phyloP scores from a whole-genome alignment of 2,888 invertebrate genomes.

The Serripes groenlandicus region DNA sequence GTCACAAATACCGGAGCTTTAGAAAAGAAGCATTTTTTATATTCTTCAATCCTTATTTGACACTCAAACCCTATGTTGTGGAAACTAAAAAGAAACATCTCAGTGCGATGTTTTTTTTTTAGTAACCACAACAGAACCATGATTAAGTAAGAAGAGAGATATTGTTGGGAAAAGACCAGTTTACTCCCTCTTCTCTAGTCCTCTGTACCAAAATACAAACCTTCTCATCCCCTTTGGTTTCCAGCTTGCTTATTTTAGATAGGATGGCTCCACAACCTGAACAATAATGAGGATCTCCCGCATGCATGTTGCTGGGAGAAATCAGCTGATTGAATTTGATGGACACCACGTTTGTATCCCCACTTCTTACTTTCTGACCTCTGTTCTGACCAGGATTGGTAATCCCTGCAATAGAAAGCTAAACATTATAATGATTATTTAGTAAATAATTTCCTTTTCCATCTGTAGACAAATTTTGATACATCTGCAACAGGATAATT shows the following conservation, averaged over 20 bases:
- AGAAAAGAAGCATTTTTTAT: no score
- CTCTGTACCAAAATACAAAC: constrained; percentile 54
- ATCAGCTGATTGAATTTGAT: constrained; percentile 80
- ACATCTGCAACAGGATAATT: neutral
- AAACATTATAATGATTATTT: neutral
- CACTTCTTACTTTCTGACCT: constrained; percentile 74
- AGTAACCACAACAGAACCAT: no score
- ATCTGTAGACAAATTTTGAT: neutral
- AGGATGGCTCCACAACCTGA: constrained; percentile 80
- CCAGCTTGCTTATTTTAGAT: constrained; percentile 80
- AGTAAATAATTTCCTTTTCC: neutral
- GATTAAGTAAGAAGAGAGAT: no score
- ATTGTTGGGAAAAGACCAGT: no score
- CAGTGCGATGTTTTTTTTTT: no score
- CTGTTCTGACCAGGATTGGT: neutral
- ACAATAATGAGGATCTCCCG: constrained; percentile 83
- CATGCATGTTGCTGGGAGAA: constrained; percentile 83
- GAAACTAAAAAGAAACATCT: no score
- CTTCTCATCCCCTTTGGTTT: constrained; percentile 68
- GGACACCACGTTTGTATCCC: constrained; percentile 84
- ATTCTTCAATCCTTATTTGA: no score
- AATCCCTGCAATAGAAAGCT: constrained; percentile 6
- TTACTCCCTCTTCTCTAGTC: no score
- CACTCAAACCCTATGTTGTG: no score
- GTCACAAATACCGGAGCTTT: no score